Conservation (phyloP, 1,140 invertebrate species). For the Lordiphosa collinella region DNA sequence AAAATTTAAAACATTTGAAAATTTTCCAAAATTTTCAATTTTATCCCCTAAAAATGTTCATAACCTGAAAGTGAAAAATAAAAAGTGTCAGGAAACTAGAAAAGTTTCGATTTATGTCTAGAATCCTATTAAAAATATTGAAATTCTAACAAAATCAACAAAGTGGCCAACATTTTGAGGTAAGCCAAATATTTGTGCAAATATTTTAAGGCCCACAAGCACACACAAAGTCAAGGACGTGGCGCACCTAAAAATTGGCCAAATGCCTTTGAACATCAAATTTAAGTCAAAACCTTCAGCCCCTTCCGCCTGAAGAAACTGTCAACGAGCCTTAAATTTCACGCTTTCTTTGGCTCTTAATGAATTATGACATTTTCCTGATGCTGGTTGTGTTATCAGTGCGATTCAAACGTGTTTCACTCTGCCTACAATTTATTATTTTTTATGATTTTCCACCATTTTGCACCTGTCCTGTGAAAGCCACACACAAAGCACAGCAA, state of each 20-base stretch:
- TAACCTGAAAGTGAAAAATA: too few species aligned
- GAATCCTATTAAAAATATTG: too few species aligned
- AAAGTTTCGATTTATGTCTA: too few species aligned
- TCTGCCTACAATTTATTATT: slow-evolving; percentile 19
- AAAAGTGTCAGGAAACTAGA: too few species aligned
- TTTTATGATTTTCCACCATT: slow-evolving; percentile 41
- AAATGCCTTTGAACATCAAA: not conserved
- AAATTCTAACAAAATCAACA: not conserved
- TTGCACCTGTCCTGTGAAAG: slow-evolving; percentile 51
- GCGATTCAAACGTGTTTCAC: slow-evolving; percentile 5
- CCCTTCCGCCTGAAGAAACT: not conserved
- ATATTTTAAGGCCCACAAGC: not conserved
- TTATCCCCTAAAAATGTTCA: too few species aligned
- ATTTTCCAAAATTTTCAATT: too few species aligned
- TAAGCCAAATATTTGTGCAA: not conserved
- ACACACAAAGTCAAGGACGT: not conserved
- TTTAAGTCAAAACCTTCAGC: not conserved
- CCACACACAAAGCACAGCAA: slow-evolving; percentile 22
- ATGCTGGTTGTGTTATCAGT: slow-evolving; percentile 43
- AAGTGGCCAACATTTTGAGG: not conserved
- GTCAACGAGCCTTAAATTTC: slow-evolving; percentile 38
- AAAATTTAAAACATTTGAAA: too few species aligned
- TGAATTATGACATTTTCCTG: slow-evolving; percentile 72
- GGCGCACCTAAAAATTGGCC: too few species aligned
- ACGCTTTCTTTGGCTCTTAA: slow-evolving; percentile 61